These are phyloP conservation scores for Wiebesia pumilae DNA, from an alignment of 1,140 invertebrate species.

Conservation along the genomic window DNA sequence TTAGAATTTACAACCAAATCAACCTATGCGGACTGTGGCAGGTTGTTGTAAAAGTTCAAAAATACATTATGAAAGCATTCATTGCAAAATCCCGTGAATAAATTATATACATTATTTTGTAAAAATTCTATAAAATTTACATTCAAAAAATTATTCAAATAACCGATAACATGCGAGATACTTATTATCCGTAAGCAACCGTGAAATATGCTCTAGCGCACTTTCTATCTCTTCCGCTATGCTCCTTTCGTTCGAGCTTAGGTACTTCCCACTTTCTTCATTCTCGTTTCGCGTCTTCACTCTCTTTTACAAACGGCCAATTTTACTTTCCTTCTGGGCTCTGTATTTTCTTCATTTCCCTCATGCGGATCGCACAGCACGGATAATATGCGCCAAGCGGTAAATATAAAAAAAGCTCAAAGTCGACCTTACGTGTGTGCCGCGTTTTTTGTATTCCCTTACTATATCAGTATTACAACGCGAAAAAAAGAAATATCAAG, in stretches of 20 bases:
- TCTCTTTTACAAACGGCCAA: constrained; percentile 29
- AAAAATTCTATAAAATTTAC: neutral
- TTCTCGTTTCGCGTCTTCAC: constrained; percentile 38
- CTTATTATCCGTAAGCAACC: neutral
- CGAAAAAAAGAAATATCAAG: neutral
- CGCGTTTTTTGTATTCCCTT: neutral
- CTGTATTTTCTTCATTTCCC: neutral
- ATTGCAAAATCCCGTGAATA: neutral
- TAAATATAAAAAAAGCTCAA: neutral
- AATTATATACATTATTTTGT: constrained; percentile 7
- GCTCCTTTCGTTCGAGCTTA: constrained; percentile 22
- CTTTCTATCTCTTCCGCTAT: constrained; percentile 44
- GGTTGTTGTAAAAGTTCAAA: neutral
- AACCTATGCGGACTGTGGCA: neutral
- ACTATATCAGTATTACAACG: constrained; percentile 12
- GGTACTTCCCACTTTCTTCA: constrained; percentile 37
- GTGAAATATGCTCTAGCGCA: constrained; percentile 16
- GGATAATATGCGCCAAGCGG: neutral
- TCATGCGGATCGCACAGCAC: no score
- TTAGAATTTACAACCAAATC: neutral
- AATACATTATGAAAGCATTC: neutral
- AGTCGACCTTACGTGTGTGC: neutral
- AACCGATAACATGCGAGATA: neutral
- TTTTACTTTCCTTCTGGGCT: constrained; percentile 34
- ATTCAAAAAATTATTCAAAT: neutral